Percentiles rank a stretch among this genome's conserved stretches.
Evolutionary conservation across 2,888 invertebrate species (phyloP).

Genomic region (Noctua pronuba): DNA sequence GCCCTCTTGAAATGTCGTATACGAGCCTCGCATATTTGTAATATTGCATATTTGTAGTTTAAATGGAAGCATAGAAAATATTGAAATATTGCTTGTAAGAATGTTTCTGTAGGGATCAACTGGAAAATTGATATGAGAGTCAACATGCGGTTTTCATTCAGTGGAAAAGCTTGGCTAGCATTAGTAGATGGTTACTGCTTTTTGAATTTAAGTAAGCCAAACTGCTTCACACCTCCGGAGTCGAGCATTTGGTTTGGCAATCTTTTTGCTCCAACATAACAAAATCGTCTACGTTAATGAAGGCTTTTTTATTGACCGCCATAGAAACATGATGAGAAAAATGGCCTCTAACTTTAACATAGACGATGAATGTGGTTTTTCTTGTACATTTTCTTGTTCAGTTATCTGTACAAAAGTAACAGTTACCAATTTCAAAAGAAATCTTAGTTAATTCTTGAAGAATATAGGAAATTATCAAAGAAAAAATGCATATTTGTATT

Average conservation of each 20-base stretch:
- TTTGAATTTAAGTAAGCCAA: not conserved
- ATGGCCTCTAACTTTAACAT: not conserved
- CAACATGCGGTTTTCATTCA: not conserved
- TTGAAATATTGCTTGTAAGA: conserved; percentile 14
- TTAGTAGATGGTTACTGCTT: not conserved
- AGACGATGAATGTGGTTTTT: too few species aligned
- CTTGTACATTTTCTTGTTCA: too few species aligned
- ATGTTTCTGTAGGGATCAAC: conserved; percentile 14
- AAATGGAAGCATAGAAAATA: conserved; percentile 28
- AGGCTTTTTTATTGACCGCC: not conserved
- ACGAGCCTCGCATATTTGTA: conserved; percentile 43
- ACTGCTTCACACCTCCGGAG: not conserved
- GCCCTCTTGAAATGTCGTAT: conserved; percentile 30
- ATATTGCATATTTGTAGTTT: conserved; percentile 42
- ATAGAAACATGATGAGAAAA: not conserved
- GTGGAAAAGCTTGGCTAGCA: not conserved
- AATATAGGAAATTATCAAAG: too few species aligned
- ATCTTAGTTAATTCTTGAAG: too few species aligned
- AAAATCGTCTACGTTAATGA: not conserved
- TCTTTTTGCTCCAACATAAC: not conserved
- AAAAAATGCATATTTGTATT: too few species aligned
- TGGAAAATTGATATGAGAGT: conserved; percentile 3
- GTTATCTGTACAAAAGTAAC: too few species aligned
- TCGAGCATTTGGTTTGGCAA: not conserved
- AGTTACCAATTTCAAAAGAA: too few species aligned